A percentile compares a stretch with the other conserved stretches of the same genome.
Conservation (phyloP, 2,888 invertebrate genomes). For the Acrocyrtus sp. region DNA sequence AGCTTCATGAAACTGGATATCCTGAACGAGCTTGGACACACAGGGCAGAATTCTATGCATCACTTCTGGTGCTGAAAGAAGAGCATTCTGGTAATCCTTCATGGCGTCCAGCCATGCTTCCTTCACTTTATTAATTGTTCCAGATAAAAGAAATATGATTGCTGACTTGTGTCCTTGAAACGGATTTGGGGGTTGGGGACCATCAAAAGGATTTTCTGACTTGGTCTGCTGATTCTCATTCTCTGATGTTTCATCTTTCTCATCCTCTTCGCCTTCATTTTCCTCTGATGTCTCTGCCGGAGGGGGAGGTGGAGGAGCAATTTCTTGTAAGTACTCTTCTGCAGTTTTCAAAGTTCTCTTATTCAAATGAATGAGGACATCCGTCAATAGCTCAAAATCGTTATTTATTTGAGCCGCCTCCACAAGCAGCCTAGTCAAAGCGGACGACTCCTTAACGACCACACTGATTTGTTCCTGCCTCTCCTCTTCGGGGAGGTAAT, state of each 20-base stretch:
- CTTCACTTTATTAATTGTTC: slow-evolving; percentile 48
- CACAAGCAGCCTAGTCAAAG: slow-evolving; percentile 25
- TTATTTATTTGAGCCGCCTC: slow-evolving; percentile 40
- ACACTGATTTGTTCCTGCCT: slow-evolving; percentile 31
- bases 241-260: not conserved
- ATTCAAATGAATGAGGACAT: slow-evolving; percentile 40
- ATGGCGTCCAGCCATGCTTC: slow-evolving; percentile 50
- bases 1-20: slow-evolving; percentile 55
- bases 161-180: slow-evolving; percentile 46
- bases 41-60: slow-evolving; percentile 56
- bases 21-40: slow-evolving; percentile 54
- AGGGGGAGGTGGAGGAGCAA: slow-evolving; percentile 15
- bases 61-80: slow-evolving; percentile 54
- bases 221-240: not conserved
- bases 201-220: not conserved
- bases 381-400: slow-evolving; percentile 52
- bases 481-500: slow-evolving; percentile 47
- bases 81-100: slow-evolving; percentile 54
- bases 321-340: slow-evolving; percentile 28
- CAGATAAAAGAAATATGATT: slow-evolving; percentile 47
- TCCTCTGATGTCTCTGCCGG: not conserved
- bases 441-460: slow-evolving; percentile 18
- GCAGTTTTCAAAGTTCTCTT: slow-evolving; percentile 36
- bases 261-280: not conserved
- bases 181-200: not conserved